phyloP scores from a whole-genome alignment of 1,140 invertebrate genomes.

The Drosophila rhopaloa region DNA sequence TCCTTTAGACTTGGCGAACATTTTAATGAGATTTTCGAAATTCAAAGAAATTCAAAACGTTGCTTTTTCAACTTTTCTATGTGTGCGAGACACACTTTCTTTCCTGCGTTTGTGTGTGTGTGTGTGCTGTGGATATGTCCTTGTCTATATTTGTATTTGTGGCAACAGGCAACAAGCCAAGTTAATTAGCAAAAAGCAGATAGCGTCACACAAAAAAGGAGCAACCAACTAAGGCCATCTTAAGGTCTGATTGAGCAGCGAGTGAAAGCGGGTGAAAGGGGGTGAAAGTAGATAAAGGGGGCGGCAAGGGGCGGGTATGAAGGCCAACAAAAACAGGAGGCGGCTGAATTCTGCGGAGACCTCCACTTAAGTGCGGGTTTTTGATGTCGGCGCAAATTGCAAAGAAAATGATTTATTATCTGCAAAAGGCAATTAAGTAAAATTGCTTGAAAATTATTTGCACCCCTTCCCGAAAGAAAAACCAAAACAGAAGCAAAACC shows the following conservation, averaged over 20 bases:
- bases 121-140: conserved; percentile 14
- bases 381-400: conserved; percentile 60
- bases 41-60: conserved; percentile 69
- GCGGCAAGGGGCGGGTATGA: background rate
- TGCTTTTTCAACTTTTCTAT: conserved; percentile 48
- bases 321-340: conserved; percentile 1
- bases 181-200: conserved; percentile 81
- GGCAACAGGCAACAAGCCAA: conserved; percentile 69
- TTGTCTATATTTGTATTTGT: conserved; percentile 22
- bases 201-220: conserved; percentile 76
- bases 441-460: conserved; percentile 76
- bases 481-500: conserved; percentile 17
- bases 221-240: conserved; percentile 68
- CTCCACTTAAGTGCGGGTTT: conserved; percentile 54
- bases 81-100: conserved; percentile 8
- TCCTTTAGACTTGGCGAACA: conserved; percentile 45
- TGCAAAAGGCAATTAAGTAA: conserved; percentile 77
- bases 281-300: background rate
- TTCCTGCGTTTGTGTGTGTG: background rate
- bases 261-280: background rate
- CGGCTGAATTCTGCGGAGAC: conserved; percentile 33
- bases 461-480: background rate
- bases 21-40: conserved; percentile 77
- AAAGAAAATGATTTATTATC: conserved; percentile 80
- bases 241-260: conserved; percentile 39